Evolutionary conservation across 1,140 invertebrate genomes (phyloP).

Genomic region (Drosophila bocqueti): DNA sequence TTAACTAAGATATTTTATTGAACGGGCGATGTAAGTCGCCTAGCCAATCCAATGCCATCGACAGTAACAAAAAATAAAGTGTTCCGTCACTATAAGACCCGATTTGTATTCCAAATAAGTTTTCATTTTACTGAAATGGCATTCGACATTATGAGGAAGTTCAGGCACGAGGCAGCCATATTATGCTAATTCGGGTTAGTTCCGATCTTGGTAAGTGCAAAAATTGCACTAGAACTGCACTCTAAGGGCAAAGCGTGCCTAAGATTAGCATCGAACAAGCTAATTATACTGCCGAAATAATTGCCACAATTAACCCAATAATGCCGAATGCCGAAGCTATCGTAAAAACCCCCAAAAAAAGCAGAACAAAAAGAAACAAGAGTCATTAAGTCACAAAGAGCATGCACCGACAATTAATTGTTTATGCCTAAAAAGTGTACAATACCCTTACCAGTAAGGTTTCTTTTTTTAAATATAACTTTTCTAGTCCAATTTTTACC

Average conservation of each 20-base stretch:
- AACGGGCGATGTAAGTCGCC: slow-evolving; percentile 24
- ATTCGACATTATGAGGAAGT: slow-evolving; percentile 61
- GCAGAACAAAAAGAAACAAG: slow-evolving; percentile 7
- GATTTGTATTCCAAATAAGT: slow-evolving; percentile 3
- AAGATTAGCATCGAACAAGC: slow-evolving; percentile 43
- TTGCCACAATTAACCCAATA: slow-evolving; percentile 50
- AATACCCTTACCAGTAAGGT: slow-evolving; percentile 17
- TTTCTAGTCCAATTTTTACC: neutral
- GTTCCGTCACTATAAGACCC: neutral
- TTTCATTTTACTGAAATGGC: slow-evolving; percentile 25
- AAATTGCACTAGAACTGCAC: slow-evolving; percentile 29
- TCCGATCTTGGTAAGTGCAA: slow-evolving; percentile 28
- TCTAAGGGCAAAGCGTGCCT: slow-evolving; percentile 28
- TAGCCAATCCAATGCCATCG: slow-evolving; percentile 2
- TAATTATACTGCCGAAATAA: slow-evolving; percentile 52
- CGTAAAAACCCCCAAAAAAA: slow-evolving; percentile 37
- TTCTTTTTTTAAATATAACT: neutral
- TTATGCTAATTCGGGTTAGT: slow-evolving; percentile 53
- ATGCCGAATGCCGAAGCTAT: slow-evolving; percentile 37
- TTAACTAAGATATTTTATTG: slow-evolving; percentile 28
- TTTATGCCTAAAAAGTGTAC: slow-evolving; percentile 3
- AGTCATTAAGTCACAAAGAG: slow-evolving; percentile 36
- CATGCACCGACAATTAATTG: slow-evolving; percentile 31
- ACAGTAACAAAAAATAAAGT: slow-evolving; percentile 41
- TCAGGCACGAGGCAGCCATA: slow-evolving; percentile 44